These are phyloP conservation scores for Myotis davidii DNA, from an alignment of 2,113 vertebrate genomes.

Conservation along the genomic window DNA sequence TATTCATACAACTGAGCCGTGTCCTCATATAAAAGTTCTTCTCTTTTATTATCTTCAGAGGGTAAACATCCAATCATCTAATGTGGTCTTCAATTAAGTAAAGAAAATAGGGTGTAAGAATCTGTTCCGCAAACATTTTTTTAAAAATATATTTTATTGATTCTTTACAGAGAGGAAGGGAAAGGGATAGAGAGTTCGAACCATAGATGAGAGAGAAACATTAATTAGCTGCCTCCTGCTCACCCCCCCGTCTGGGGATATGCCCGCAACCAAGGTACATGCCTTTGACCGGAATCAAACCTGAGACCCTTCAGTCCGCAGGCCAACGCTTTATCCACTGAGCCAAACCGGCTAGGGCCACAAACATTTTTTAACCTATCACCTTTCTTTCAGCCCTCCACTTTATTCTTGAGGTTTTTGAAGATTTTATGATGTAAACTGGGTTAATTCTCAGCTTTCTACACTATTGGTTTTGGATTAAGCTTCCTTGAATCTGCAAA, in stretches of 20 bases:
- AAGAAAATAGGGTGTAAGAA: background rate
- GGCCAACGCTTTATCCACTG: no score
- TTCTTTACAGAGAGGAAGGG: no score
- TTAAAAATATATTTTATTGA: no score
- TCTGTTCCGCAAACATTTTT: background rate
- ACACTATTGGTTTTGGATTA: background rate
- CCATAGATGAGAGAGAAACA: no score
- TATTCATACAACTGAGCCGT: background rate
- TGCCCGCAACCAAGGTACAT: no score
- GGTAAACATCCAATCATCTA: background rate
- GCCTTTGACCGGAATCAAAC: no score
- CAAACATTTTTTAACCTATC: background rate
- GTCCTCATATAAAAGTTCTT: background rate
- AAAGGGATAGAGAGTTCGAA: no score
- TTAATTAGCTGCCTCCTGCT: no score
- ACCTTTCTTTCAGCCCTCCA: background rate
- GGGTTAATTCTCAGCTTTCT: background rate
- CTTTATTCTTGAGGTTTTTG: background rate
- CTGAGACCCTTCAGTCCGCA: no score
- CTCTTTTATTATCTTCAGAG: background rate
- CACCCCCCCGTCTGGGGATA: no score
- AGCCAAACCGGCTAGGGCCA: background rate
- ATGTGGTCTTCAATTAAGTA: background rate
- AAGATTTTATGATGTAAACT: background rate
- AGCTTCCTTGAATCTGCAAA: background rate